phyloP scores from a whole-genome alignment of 2,113 vertebrate genomes.

The Rallus limicola region DNA sequence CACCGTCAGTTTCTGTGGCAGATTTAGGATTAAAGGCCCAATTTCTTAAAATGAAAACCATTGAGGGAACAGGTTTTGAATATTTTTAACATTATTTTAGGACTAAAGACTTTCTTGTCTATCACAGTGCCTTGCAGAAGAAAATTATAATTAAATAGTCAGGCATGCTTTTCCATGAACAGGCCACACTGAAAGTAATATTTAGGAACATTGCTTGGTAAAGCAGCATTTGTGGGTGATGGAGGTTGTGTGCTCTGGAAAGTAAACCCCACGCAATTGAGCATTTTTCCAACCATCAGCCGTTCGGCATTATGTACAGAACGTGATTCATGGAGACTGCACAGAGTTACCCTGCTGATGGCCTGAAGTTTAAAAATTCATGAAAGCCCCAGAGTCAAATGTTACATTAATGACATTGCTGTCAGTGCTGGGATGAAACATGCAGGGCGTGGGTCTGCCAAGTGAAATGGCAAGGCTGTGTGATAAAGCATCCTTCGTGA shows the following conservation, averaged over 20 bases:
- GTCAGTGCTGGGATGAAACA: not conserved
- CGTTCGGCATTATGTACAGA: not conserved
- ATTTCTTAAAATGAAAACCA: not conserved
- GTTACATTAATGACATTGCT: not conserved
- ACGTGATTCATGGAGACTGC: not conserved
- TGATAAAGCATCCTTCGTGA: not conserved
- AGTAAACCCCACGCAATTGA: not conserved
- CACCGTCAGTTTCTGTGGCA: not conserved
- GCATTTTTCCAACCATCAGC: not conserved
- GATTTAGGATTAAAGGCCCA: not conserved
- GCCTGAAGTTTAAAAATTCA: not conserved
- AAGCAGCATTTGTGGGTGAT: not conserved
- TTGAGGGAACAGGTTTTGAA: not conserved
- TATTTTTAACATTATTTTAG: not conserved
- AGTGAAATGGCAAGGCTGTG: not conserved
- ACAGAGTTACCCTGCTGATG: not conserved
- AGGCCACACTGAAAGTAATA: not conserved
- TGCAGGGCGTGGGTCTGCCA: not conserved
- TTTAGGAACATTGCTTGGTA: not conserved
- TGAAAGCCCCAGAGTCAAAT: not conserved
- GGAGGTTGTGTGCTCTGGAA: not conserved
- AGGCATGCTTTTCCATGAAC: not conserved
- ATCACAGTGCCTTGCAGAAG: not conserved
- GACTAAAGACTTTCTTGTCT: not conserved
- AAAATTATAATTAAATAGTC: not conserved